These are phyloP conservation scores for Calephelis perditalis DNA, from an alignment of 2,888 invertebrate species.

Conservation along the genomic window DNA sequence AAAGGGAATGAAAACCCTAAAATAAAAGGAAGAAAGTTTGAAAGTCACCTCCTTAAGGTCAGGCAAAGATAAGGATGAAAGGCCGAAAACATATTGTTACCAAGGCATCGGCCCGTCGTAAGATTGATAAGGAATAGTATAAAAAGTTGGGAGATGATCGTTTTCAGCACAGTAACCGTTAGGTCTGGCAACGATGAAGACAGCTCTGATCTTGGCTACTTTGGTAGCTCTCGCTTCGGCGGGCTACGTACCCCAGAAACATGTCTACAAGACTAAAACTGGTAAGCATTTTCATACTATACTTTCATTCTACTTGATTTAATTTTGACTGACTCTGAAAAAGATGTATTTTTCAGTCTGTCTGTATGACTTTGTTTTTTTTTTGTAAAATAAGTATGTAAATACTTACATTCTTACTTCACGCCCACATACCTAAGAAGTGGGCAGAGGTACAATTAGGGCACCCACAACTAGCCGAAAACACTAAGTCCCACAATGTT, in stretches of 20 bases:
- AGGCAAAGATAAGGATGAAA: conserved; percentile 20
- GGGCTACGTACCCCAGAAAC: conserved; percentile 34
- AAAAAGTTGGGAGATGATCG: conserved; percentile 27
- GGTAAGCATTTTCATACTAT: conserved; percentile 24
- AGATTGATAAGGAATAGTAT: conserved; percentile 34
- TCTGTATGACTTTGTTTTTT: no score
- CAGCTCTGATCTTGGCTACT: conserved; percentile 61
- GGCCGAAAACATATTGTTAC: conserved; percentile 26
- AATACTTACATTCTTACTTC: no score
- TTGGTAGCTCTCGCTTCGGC: conserved; percentile 57
- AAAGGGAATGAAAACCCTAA: no score
- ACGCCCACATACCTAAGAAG: no score
- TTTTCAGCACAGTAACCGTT: conserved; percentile 50
- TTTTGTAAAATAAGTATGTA: no score
- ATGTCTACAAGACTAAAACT: conserved; percentile 35
- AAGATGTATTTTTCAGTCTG: no score
- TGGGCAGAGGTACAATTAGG: no score
- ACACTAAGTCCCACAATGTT: no score
- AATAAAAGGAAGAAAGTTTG: no score
- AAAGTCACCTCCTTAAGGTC: conserved; percentile 21
- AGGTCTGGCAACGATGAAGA: conserved; percentile 60
- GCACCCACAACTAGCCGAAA: no score
- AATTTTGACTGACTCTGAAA: no score
- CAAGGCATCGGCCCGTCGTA: conserved; percentile 21
- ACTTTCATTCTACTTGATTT: no score